Conservation (phyloP, 2,888 invertebrate species). For the Stegophylla sp. region DNA sequence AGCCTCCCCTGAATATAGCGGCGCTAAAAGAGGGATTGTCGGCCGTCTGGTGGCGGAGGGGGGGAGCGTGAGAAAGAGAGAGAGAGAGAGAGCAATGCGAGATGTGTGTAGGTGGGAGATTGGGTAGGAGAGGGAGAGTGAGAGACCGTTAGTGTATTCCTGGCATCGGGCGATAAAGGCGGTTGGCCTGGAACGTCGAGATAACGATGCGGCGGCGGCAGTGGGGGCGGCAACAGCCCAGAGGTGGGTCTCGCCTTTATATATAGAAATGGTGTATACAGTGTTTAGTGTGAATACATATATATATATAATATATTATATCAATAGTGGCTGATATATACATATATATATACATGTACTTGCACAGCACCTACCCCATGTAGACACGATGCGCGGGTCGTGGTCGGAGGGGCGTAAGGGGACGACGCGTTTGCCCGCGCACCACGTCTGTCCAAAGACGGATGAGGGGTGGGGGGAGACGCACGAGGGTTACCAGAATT, state of each 20-base stretch:
- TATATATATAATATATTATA: too few species aligned
- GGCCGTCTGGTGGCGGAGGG: neutral
- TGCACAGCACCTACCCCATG: neutral
- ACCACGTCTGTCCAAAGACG: too few species aligned
- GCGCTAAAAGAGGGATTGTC: neutral
- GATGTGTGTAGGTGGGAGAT: neutral
- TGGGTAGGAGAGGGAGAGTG: neutral
- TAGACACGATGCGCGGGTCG: neutral
- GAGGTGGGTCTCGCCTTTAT: slow-evolving; percentile 47
- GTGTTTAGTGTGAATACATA: neutral
- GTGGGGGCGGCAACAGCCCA: neutral
- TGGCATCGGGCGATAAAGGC: slow-evolving; percentile 57
- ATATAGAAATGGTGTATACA: slow-evolving; percentile 12
- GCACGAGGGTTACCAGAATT: slow-evolving; percentile 48
- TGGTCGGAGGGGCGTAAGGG: neutral
- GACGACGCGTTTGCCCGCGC: neutral
- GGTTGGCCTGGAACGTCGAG: slow-evolving; percentile 59
- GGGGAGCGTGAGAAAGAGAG: neutral
- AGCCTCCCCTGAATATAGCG: neutral
- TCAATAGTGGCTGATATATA: neutral
- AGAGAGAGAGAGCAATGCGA: slow-evolving; percentile 4
- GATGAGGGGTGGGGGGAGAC: neutral
- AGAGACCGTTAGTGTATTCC: slow-evolving; percentile 35
- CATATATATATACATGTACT: slow-evolving; percentile 1
- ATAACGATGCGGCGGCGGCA: slow-evolving; percentile 35